phyloP scores from a whole-genome alignment of 2,797 vertebrate genomes.

The Emys orbicularis region DNA sequence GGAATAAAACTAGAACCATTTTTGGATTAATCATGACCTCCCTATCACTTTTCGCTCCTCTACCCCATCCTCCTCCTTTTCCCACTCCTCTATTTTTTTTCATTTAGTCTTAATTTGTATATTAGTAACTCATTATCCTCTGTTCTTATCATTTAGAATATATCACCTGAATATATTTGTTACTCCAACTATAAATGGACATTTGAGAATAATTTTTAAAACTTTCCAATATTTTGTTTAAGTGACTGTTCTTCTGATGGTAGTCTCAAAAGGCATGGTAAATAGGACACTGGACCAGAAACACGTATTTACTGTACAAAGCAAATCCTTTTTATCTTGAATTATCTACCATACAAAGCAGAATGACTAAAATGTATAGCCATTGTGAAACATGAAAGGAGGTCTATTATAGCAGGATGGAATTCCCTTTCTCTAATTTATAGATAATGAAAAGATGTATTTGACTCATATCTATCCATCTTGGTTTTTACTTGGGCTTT shows the following conservation, averaged over 20 bases:
- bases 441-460: background rate
- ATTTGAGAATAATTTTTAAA: background rate
- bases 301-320: background rate
- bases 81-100: background rate
- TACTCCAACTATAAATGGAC: background rate
- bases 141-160: background rate
- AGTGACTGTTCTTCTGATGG: background rate
- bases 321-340: background rate
- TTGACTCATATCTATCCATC: background rate
- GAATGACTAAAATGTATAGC: background rate
- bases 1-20: background rate
- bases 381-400: background rate
- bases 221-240: background rate
- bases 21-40: background rate
- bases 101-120: background rate
- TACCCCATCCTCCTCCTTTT: background rate
- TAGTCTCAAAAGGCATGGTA: background rate
- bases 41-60: background rate
- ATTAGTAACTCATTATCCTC: background rate
- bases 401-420: background rate
- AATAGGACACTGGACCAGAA: background rate
- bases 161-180: background rate
- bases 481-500: background rate
- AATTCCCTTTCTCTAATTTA: fast-evolving
- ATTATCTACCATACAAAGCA: background rate